A percentile compares a stretch with the other conserved stretches of the same genome.
phyloP scores from a whole-genome alignment of 2,888 invertebrate species.

The Hemicrepidius hirtus region DNA sequence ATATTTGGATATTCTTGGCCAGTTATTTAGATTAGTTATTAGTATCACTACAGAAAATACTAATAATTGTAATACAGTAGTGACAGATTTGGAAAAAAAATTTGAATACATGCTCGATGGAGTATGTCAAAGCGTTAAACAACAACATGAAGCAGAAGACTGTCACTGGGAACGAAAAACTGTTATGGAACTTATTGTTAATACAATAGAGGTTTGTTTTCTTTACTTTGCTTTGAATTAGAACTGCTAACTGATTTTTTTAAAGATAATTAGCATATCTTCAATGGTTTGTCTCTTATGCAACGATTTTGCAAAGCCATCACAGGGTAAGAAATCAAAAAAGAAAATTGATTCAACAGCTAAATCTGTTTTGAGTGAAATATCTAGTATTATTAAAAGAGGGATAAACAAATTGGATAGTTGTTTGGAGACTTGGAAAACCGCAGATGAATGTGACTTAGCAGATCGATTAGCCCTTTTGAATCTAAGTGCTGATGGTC shows the following conservation, averaged over 20 bases:
- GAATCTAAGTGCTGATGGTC: constrained; percentile 68
- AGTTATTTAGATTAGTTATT: constrained; percentile 63
- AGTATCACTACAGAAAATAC: constrained; percentile 55
- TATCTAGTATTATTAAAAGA: constrained; percentile 62
- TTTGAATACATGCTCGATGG: constrained; percentile 63
- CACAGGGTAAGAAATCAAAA: constrained; percentile 75
- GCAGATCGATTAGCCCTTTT: constrained; percentile 71
- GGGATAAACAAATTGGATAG: constrained; percentile 70
- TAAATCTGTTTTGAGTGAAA: constrained; percentile 68
- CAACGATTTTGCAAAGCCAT: constrained; percentile 73
- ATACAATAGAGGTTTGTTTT: constrained; percentile 77
- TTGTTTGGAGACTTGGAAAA: constrained; percentile 72
- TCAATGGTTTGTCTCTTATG: constrained; percentile 76
- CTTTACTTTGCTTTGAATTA: not conserved
- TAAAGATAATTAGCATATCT: constrained; percentile 76
- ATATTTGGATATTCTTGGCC: constrained; percentile 62
- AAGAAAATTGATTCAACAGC: constrained; percentile 74
- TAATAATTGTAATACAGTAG: constrained; percentile 41
- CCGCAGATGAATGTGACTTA: constrained; percentile 67
- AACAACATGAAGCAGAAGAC: constrained; percentile 70
- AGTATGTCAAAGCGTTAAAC: constrained; percentile 61
- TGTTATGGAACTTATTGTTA: constrained; percentile 75
- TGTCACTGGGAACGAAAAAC: constrained; percentile 73
- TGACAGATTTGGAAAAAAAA: constrained; percentile 64
- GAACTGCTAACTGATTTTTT: constrained; percentile 43